Evolutionary conservation across 2,888 invertebrate genomes (phyloP), one percentile per base, ranked within the genome.

Genomic region (Acronicta leporina): DNA sequence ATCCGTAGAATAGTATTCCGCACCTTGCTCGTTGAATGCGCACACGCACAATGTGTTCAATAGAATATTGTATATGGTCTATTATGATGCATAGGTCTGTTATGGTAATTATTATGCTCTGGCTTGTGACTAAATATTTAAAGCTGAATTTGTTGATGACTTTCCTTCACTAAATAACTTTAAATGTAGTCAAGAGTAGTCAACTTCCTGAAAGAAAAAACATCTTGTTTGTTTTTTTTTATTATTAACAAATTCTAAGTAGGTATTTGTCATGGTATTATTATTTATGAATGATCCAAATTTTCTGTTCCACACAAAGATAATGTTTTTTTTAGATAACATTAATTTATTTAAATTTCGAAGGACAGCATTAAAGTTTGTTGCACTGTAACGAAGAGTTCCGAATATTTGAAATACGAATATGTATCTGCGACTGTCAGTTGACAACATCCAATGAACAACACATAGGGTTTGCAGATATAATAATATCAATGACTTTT

Each of bases 31-130:
- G 56, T 61, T 73, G 57, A 60, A 41, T 49, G 55, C 41, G 63
- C 27, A 10, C 42, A 20, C 42, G 58, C 46, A 67, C 71, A 75
- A 65, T 65, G 35, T 16, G 11, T 0, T 67, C 51, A 70, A 75
- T 67, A 73, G 74, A 77, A 75, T 74, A 77, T 70, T 53, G 64
- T 70, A 25, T 77, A 73, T 70, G 59, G 58, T 10, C 43, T 53
- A 76, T 73, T 69, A 76, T 25, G 43, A 46, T 47, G 56, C 45
- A 50, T 56, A 25, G 15, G 62, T 40, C 55, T 70, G 69, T 69
- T 42, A 69, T 70, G 73, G 49, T 73, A 70, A 70, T 73, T 61
- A 57, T 43, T 55, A 30, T 70, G 45, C 47, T 35, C 46, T 15
- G 35, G 20, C n/a, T 15, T 53, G 41, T 62, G 27, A 44, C 25